These are phyloP conservation scores for Trichonephila clavipes DNA, from an alignment of 1,140 invertebrate species.

Conservation along the genomic window DNA sequence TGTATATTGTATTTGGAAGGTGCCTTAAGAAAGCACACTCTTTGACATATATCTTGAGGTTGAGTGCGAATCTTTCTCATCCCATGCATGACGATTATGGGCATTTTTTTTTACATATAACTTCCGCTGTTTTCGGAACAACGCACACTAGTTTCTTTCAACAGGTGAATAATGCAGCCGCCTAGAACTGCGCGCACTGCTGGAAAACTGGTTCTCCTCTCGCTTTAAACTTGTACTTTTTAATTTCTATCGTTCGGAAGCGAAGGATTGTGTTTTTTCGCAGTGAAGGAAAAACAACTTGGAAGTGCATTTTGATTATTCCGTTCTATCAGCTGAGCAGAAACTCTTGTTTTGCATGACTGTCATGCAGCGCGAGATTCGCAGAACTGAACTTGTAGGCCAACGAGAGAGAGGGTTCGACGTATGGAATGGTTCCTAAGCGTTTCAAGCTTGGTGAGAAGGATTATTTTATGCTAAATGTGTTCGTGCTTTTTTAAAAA, in stretches of 20 bases:
- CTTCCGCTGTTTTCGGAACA: conserved; percentile 39
- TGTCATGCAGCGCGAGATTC: not conserved
- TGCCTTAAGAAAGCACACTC: not conserved
- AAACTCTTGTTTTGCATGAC: not conserved
- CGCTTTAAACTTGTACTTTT: conserved; percentile 5
- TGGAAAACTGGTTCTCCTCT: conserved; percentile 43
- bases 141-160: conserved; percentile 6
- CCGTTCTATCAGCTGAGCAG: not conserved
- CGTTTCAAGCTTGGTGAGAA: too few species aligned
- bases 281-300: not conserved
- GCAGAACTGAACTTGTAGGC: not conserved
- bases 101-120: conserved; percentile 29
- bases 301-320: not conserved
- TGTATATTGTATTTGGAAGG: too few species aligned
- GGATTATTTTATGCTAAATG: too few species aligned
- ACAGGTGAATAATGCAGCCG: conserved; percentile 34
- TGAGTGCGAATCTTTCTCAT: not conserved
- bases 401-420: not conserved
- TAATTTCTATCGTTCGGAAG: conserved; percentile 7
- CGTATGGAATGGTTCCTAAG: not conserved
- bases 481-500: too few species aligned
- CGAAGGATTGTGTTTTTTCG: conserved; percentile 24
- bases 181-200: conserved; percentile 10
- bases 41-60: conserved; percentile 36
- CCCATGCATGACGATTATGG: conserved; percentile 18